Evolutionary conservation across 2,797 vertebrate genomes (phyloP).

Genomic region (Pyrocephalus nanus): DNA sequence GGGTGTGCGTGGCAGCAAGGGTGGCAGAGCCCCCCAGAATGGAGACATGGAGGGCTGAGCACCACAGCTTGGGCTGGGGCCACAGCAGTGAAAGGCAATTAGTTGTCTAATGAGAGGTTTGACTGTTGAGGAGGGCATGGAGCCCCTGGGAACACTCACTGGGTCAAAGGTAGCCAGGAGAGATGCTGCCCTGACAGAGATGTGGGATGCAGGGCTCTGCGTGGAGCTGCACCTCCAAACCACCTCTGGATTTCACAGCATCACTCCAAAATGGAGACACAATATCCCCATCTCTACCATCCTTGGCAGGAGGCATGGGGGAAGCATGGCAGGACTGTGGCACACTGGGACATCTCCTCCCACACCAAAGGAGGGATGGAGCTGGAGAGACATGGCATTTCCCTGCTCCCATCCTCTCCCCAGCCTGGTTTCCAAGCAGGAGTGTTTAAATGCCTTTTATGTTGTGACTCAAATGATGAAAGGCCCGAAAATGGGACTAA

Average conservation of each 20-base stretch:
- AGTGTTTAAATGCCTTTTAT: constrained; percentile 55
- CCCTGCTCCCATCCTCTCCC: not conserved
- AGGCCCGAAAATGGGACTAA: constrained; percentile 47
- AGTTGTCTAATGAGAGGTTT: not conserved
- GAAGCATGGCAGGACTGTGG: fast-evolving
- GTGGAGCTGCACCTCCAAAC: not conserved
- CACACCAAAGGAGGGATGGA: fast-evolving
- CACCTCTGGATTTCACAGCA: not conserved
- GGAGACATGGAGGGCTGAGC: fast-evolving
- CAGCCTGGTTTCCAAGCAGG: not conserved
- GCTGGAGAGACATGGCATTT: not conserved
- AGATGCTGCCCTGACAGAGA: not conserved
- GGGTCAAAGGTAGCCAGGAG: not conserved
- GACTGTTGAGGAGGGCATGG: not conserved
- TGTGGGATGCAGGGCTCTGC: fast-evolving
- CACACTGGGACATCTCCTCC: not conserved
- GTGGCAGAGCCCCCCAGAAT: not conserved
- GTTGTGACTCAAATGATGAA: constrained; percentile 56
- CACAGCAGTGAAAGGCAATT: not conserved
- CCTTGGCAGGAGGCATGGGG: not conserved
- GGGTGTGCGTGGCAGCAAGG: not conserved
- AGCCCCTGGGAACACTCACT: not conserved
- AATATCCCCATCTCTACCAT: fast-evolving
- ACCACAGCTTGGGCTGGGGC: not conserved
- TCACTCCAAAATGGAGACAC: not conserved